These are phyloP conservation scores for Myopa testacea DNA, from an alignment of 2,888 invertebrate genomes.

Conservation along the genomic window DNA sequence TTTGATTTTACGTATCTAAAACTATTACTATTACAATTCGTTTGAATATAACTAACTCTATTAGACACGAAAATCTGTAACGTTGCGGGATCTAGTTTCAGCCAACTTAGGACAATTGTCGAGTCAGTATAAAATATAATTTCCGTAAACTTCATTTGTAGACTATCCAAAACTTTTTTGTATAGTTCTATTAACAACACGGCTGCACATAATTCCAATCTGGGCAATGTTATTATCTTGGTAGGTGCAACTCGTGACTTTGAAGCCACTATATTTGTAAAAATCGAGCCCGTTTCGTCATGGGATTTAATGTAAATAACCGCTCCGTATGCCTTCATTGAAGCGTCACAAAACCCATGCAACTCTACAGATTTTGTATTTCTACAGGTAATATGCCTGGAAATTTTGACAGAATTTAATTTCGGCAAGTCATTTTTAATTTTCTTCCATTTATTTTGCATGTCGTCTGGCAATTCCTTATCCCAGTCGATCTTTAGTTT, in stretches of 20 bases:
- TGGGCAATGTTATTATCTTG: conserved; percentile 6
- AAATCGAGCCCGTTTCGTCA: not conserved
- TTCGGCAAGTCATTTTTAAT: not conserved
- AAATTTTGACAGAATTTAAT: not conserved
- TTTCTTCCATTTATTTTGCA: not conserved
- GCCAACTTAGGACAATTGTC: conserved; percentile 36
- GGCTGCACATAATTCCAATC: conserved; percentile 39
- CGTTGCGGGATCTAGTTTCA: conserved; percentile 17
- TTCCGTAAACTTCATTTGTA: conserved; percentile 11
- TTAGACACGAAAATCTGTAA: conserved; percentile 39
- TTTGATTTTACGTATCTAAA: conserved; percentile 31
- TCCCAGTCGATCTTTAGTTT: not conserved
- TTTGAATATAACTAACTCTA: conserved; percentile 32
- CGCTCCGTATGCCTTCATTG: too few species aligned
- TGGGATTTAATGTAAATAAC: not conserved
- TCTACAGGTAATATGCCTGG: not conserved
- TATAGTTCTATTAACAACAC: conserved; percentile 31
- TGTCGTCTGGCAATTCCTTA: not conserved
- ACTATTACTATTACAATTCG: conserved; percentile 21
- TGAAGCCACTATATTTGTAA: not conserved
- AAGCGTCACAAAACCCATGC: not conserved
- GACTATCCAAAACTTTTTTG: conserved; percentile 22
- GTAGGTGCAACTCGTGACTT: conserved; percentile 39
- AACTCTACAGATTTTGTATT: not conserved
- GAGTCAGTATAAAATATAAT: conserved; percentile 31